A percentile compares a stretch with the other conserved stretches of the same genome.
phyloP scores from a whole-genome alignment of 1,140 invertebrate genomes.

The Microvelia longipes region DNA sequence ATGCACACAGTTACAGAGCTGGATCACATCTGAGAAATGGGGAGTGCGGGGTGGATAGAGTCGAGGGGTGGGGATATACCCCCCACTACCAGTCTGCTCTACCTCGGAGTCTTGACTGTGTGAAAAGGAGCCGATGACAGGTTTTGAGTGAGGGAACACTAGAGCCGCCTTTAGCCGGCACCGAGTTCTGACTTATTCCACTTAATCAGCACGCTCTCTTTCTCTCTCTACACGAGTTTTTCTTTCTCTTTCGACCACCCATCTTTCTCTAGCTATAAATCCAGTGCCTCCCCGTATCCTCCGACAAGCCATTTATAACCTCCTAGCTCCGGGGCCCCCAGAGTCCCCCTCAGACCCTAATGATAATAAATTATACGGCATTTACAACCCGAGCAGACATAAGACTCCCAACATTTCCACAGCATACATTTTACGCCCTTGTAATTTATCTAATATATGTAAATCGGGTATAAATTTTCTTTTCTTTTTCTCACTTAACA shows the following conservation, averaged over 20 bases:
- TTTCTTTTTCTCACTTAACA: not conserved
- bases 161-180: constrained; percentile 13
- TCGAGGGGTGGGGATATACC: not conserved
- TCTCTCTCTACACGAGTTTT: not conserved
- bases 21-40: not conserved
- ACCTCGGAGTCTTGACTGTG: not conserved
- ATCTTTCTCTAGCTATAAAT: not conserved
- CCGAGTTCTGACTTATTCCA: not conserved
- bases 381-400: not conserved
- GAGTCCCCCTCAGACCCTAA: constrained; percentile 9
- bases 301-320: constrained; percentile 13
- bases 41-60: not conserved
- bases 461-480: not conserved
- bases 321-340: constrained; percentile 12
- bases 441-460: constrained; percentile 1
- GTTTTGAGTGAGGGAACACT: constrained; percentile 28
- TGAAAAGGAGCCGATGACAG: not conserved
- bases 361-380: constrained; percentile 14
- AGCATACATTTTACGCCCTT: constrained; percentile 2
- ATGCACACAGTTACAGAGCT: not conserved
- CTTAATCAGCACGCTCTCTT: not conserved
- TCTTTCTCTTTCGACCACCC: not conserved
- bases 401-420: constrained; percentile 1
- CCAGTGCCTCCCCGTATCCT: constrained; percentile 10
- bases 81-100: too few relatives aligned